Evolutionary conservation across 2,888 invertebrate genomes (phyloP).

Genomic region (Cryptocephalus primarius): DNA sequence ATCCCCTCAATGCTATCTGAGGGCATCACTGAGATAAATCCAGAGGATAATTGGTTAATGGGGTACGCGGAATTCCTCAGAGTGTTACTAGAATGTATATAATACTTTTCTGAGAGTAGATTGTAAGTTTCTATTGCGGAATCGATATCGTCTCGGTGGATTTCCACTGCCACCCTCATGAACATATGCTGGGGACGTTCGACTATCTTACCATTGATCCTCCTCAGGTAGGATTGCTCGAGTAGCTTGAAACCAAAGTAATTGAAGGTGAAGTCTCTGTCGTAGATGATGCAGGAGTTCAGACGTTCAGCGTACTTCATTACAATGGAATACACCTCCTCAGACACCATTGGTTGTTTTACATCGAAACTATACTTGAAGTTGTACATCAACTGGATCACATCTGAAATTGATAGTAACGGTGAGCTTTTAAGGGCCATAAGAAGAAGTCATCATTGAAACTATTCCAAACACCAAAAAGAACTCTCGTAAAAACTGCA

Average conservation of each 20-base stretch:
- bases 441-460: too few relatives aligned
- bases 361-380: conserved; percentile 55
- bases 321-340: conserved; percentile 69
- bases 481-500: too few relatives aligned
- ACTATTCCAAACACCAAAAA: too few relatives aligned
- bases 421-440: not conserved
- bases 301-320: conserved; percentile 74
- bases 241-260: conserved; percentile 98
- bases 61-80: conserved; percentile 90
- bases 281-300: conserved; percentile 93
- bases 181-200: conserved; percentile 98
- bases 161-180: conserved; percentile 90
- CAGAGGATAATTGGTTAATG: conserved; percentile 87
- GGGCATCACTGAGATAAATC: conserved; percentile 88
- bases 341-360: conserved; percentile 74
- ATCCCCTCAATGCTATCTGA: conserved; percentile 95
- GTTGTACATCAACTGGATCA: conserved; percentile 75
- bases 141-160: conserved; percentile 88
- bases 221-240: conserved; percentile 87
- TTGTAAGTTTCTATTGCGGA: conserved; percentile 93
- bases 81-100: conserved; percentile 97
- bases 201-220: conserved; percentile 81
- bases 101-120: conserved; percentile 85
- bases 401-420: conserved; percentile 53
- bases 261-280: conserved; percentile 92